Base-by-base conservation (phyloP, 2,113 vertebrate species). In the Pteropus alecto region DNA sequence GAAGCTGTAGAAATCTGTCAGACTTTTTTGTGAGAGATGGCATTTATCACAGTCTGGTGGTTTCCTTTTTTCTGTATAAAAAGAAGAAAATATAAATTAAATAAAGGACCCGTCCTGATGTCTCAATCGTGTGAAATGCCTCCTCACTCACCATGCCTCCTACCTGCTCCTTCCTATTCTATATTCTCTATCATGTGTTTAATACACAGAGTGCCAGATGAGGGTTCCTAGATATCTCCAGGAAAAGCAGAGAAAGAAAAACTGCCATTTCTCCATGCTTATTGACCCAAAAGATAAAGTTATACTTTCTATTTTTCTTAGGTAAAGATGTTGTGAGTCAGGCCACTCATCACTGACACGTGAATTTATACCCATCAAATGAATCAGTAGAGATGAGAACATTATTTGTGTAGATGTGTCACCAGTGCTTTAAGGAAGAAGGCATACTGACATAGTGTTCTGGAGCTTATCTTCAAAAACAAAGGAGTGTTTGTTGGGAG, bases 31-130 rank as follows among this genome's bases (percentile, higher is more conserved):
- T 77, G 71, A 87, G 33, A 63, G 84, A n/a, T 93, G 73, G 10
- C 61, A 48, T 84, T 96, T 83, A 76, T 70, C 28, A 8, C 56
- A 43, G 51, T 81, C 56, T 89, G 70, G 7, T 74, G 46, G 79
- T 54, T 68, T 89, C n/a, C 74, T 77, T 4, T 94, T 95, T 96
- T 95, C 84, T 87, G 14, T 51, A 6, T 63, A n/a, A 43, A 61
- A 33, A 68, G 35, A 43, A 63, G 60, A 78, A 81, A 33, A 51
- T 68, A 46, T 67, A 70, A 79, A 60, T 71, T 33, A 70, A 90
- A 30, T 61, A 18, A 38, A 78, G 79, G 15, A 9, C 67, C 54
- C 54, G 9, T 46, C 63, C 28, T 68, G 26, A 0, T 18, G 4
- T 67, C 15, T 82, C 38, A 35, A 35, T 56, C 0, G n/a, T 16